Conservation (phyloP, 1,140 invertebrate species). For the Apis dorsata region DNA sequence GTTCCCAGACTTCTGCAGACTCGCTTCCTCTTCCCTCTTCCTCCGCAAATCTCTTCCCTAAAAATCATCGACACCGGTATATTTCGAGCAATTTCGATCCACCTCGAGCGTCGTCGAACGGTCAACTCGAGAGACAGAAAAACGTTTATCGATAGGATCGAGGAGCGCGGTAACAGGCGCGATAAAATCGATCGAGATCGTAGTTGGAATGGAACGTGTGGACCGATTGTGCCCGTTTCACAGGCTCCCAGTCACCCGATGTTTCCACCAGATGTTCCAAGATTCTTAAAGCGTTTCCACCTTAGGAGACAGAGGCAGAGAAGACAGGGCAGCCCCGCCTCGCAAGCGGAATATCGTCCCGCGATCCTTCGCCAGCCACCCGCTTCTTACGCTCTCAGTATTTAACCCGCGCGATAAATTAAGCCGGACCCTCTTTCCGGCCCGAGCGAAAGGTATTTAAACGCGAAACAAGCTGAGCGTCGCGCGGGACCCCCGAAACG, state of each 20-base stretch:
- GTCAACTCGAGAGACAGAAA: background rate
- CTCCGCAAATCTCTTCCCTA: background rate
- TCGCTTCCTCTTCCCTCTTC: background rate
- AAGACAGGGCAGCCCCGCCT: background rate
- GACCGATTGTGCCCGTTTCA: slow-evolving; percentile 47
- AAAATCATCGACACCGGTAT: background rate
- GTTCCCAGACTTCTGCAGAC: no score
- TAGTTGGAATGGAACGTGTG: slow-evolving; percentile 4
- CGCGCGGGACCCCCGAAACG: slow-evolving; percentile 36
- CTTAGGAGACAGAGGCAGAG: background rate
- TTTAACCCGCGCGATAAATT: slow-evolving; percentile 71
- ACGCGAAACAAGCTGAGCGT: slow-evolving; percentile 63
- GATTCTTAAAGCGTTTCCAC: slow-evolving; percentile 63
- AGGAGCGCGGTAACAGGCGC: slow-evolving; percentile 27
- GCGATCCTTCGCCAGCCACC: slow-evolving; percentile 38
- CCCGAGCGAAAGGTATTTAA: slow-evolving; percentile 66
- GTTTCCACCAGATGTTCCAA: slow-evolving; percentile 66
- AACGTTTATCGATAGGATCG: slow-evolving; percentile 28
- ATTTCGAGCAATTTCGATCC: background rate
- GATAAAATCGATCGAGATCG: slow-evolving; percentile 49
- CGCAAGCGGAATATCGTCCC: slow-evolving; percentile 25
- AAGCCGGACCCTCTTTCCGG: slow-evolving; percentile 67
- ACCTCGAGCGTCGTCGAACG: background rate
- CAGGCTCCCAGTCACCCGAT: slow-evolving; percentile 53
- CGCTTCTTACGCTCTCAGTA: slow-evolving; percentile 29